A percentile compares a stretch with the other conserved stretches of the same genome.
Conservation (phyloP, 2,113 vertebrate genomes). For the Menura novaehollandiae region DNA sequence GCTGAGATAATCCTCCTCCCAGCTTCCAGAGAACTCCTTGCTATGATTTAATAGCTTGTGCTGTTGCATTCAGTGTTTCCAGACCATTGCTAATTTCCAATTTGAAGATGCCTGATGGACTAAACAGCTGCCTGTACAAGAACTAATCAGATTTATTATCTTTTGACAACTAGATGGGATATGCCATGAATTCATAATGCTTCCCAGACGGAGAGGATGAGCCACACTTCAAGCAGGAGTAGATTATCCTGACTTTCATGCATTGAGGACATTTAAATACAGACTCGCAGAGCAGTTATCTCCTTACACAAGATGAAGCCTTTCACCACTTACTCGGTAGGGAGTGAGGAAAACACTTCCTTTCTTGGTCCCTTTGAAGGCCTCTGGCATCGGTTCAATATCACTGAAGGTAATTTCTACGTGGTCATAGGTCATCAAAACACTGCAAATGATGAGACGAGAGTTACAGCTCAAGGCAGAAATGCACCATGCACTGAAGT, state of each 20-base stretch:
- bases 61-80: background rate
- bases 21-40: background rate
- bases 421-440: slow-evolving; percentile 90
- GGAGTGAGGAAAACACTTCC: slow-evolving; percentile 91
- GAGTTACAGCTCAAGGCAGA: background rate
- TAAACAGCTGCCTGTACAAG: background rate
- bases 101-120: background rate
- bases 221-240: background rate
- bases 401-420: slow-evolving; percentile 91
- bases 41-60: background rate
- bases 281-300: background rate
- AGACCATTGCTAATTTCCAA: background rate
- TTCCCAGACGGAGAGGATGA: background rate
- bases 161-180: slow-evolving; percentile 4
- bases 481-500: accelerated
- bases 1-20: background rate
- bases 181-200: background rate
- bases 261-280: background rate
- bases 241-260: background rate
- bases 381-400: slow-evolving; percentile 82
- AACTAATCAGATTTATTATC: slow-evolving; percentile 15
- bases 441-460: slow-evolving; percentile 18
- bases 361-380: slow-evolving; percentile 94
- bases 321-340: slow-evolving; percentile 83
- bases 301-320: background rate